Evolutionary conservation across 2,888 invertebrate species (phyloP).

Genomic region (Polymixis flavicincta): DNA sequence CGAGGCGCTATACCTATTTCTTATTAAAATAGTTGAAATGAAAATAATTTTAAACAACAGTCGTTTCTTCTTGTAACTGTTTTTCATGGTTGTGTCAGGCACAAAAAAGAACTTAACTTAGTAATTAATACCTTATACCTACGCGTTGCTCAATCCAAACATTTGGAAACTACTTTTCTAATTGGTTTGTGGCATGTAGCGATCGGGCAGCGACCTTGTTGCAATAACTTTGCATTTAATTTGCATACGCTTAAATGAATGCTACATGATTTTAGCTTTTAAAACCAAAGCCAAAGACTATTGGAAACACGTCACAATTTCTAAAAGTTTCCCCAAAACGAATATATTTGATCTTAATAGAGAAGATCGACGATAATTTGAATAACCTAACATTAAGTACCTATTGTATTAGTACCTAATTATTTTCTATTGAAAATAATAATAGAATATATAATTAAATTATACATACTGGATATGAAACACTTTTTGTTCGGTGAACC

Average conservation of each 20-base stretch:
- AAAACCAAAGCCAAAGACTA: background rate
- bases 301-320: background rate
- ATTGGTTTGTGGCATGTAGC: background rate
- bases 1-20: background rate
- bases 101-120: background rate
- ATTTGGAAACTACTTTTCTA: background rate
- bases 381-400: no score
- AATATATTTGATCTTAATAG: no score
- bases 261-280: background rate
- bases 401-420: no score
- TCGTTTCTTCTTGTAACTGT: background rate
- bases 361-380: no score
- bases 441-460: no score
- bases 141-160: slow-evolving; percentile 18
- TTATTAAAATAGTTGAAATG: background rate
- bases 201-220: slow-evolving; percentile 7
- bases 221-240: slow-evolving; percentile 12
- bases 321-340: no score
- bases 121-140: background rate
- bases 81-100: background rate
- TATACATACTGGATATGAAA: background rate
- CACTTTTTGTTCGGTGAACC: no score
- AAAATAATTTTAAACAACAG: background rate
- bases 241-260: slow-evolving; percentile 12
- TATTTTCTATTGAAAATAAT: no score